phyloP scores from a whole-genome alignment of 2,888 invertebrate genomes.

The Clostera curtula region DNA sequence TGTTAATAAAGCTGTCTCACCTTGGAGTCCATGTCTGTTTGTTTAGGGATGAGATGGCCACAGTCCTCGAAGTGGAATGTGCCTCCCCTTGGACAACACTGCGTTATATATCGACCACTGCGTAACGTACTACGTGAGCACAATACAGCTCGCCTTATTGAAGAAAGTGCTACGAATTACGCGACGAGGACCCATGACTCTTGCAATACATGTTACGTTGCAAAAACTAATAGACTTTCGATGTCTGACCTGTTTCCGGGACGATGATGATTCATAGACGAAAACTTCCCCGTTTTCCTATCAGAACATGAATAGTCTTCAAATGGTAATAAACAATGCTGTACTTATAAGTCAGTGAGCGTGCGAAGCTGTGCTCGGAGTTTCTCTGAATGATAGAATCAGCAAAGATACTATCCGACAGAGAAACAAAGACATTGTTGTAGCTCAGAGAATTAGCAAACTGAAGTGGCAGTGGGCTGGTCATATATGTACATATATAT shows the following conservation, averaged over 20 bases:
- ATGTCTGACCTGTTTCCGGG: slow-evolving; percentile 16
- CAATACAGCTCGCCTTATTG: slow-evolving; percentile 58
- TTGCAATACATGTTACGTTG: slow-evolving; percentile 46
- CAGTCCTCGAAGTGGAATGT: slow-evolving; percentile 59
- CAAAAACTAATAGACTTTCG: slow-evolving; percentile 25
- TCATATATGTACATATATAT: too few relatives aligned
- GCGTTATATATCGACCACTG: slow-evolving; percentile 60
- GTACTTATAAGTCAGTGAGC: too few relatives aligned
- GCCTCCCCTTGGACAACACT: slow-evolving; percentile 29
- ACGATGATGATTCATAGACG: slow-evolving; percentile 11
- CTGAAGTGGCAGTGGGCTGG: too few relatives aligned
- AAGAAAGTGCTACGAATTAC: slow-evolving; percentile 63
- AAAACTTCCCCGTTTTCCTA: slow-evolving; percentile 2
- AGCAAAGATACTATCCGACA: too few relatives aligned
- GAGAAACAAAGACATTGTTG: too few relatives aligned
- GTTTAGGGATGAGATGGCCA: slow-evolving; percentile 51
- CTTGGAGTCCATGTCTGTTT: slow-evolving; percentile 68
- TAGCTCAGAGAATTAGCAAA: too few relatives aligned
- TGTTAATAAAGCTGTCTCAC: too few relatives aligned
- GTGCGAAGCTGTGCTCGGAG: too few relatives aligned
- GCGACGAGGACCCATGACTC: slow-evolving; percentile 34
- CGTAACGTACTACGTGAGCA: slow-evolving; percentile 64
- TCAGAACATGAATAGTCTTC: not conserved
- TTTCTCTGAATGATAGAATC: too few relatives aligned
- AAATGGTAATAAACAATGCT: too few relatives aligned